Conservation (phyloP, 2,888 invertebrate genomes). For the Stenurella melanura region DNA sequence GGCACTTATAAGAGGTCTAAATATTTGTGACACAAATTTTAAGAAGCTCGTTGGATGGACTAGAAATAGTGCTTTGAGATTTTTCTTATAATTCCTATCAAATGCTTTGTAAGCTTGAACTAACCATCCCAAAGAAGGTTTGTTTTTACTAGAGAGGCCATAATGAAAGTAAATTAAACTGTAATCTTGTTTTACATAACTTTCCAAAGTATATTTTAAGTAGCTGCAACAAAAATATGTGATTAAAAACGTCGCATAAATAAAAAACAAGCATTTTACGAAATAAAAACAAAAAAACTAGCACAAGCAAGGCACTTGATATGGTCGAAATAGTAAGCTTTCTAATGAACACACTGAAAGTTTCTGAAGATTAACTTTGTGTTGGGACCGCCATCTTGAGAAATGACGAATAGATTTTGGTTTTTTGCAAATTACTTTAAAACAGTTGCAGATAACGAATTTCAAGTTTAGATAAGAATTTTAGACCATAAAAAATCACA, state of each 20-base stretch:
- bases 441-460: too few relatives aligned
- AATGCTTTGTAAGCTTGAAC: conserved; percentile 98
- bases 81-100: conserved; percentile 99
- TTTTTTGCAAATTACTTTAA: too few relatives aligned
- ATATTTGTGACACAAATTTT: conserved; percentile 94
- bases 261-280: too few relatives aligned
- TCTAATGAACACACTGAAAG: too few relatives aligned
- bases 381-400: too few relatives aligned
- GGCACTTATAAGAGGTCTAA: conserved; percentile 96
- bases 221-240: conserved; percentile 79
- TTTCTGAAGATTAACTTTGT: too few relatives aligned
- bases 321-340: too few relatives aligned
- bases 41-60: conserved; percentile 99
- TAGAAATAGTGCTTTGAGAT: conserved; percentile 97
- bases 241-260: background rate
- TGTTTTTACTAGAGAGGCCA: conserved; percentile 96
- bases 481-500: too few relatives aligned
- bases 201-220: conserved; percentile 94
- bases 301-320: too few relatives aligned
- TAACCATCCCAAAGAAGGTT: conserved; percentile 95
- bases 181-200: conserved; percentile 99
- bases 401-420: too few relatives aligned
- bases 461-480: too few relatives aligned
- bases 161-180: conserved; percentile 98
- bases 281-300: too few relatives aligned